These are phyloP conservation scores for Uloborus plumipes DNA, from an alignment of 2,888 invertebrate species.

Conservation along the genomic window DNA sequence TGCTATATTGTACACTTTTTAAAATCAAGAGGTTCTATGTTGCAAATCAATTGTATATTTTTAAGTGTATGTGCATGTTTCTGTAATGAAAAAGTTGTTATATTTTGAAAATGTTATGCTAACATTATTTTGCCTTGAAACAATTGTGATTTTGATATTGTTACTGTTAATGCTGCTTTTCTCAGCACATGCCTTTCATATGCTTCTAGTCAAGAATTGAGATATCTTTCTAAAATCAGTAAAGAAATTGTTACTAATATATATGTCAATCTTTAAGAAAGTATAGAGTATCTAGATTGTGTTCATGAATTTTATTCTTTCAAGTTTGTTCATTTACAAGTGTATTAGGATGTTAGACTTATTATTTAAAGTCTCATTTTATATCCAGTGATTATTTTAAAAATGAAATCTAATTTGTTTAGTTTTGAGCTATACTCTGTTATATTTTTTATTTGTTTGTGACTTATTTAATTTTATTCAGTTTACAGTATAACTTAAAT, in stretches of 20 bases:
- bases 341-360: neutral
- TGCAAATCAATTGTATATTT: no score
- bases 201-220: constrained; percentile 34
- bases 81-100: no score
- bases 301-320: neutral
- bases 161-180: constrained; percentile 11
- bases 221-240: neutral
- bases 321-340: neutral
- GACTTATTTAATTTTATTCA: neutral
- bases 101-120: no score
- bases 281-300: neutral
- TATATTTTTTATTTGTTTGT: neutral
- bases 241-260: neutral
- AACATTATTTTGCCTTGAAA: no score
- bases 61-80: no score
- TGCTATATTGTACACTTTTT: no score
- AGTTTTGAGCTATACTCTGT: no score
- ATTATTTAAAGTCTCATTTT: no score
- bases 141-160: constrained; percentile 1
- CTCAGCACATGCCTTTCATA: constrained; percentile 21
- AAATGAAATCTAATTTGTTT: neutral
- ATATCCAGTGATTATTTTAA: neutral
- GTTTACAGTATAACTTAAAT: neutral
- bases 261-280: neutral
- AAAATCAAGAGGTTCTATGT: no score